Evolutionary conservation across 2,888 invertebrate genomes (phyloP), one percentile per base, ranked within the genome.

Genomic region (Orthosia gothica): DNA sequence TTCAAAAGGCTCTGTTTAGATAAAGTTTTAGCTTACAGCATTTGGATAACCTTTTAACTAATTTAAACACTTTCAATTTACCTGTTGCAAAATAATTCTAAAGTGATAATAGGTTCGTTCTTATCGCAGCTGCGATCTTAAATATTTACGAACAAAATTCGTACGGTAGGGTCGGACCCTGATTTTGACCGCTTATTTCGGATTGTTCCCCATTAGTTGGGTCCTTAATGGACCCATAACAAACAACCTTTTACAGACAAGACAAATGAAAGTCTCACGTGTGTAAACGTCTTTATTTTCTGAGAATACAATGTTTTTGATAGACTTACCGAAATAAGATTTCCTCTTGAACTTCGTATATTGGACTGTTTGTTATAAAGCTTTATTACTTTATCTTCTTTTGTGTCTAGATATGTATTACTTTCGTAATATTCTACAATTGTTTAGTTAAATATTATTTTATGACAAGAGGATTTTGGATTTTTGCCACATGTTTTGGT

Each of bases 141-240:
- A 84, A 83, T 86, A 88, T 87, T 87, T 81, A 85, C 69, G 65
- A 63, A 69, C 20, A 62, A 65, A 81, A 68, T 76, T 80, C 63
- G 52, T 79, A 66, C 62, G 47, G 67, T 82, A 72, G 81, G 85
- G 66, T 68, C 72, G 67, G 83, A 59, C 79, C 86, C 86, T 88
- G 90, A 90, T 92, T 91, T 88, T 76, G 81, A 72, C 72, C 87
- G 87, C 87, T 90, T 89, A 88, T 84, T 81, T 79, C 70, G 83
- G 79, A 86, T 85, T 72, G 80, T 66, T 64, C n/a, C 65, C 79
- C 81, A 89, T 90, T 88, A 87, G 85, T 45, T 16, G 40, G 61
- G 32, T 0, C 58, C 32, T 52, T 76, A 82, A 82, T 78, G 74
- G 80, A 49, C 65, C 64, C 62, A 26, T 54, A 62, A 68, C 74